Percentiles rank a stretch among this genome's conserved stretches.
phyloP scores from a whole-genome alignment of 1,140 invertebrate species.

The Drosophila nebulosa region DNA sequence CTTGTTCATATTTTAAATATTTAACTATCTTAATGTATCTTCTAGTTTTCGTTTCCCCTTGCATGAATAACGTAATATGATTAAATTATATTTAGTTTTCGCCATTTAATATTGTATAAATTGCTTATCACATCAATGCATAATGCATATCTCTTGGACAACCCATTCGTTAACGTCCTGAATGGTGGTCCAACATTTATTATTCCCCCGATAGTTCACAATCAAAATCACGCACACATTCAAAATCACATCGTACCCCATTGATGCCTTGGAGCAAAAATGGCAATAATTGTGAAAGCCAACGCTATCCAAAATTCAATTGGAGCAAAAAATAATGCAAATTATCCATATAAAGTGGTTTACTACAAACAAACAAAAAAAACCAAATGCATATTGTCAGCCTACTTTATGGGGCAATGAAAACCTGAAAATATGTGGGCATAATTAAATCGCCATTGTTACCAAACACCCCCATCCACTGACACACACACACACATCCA shows the following conservation, averaged over 20 bases:
- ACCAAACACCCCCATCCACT: not conserved
- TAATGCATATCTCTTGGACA: not conserved
- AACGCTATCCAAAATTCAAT: conserved; percentile 24
- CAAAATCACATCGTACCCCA: conserved; percentile 9
- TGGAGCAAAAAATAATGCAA: conserved; percentile 33
- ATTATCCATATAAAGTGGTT: conserved; percentile 10
- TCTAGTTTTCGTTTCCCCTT: not conserved
- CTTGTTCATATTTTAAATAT: too few relatives aligned
- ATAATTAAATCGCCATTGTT: conserved; percentile 52
- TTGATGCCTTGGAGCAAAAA: not conserved
- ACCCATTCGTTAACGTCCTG: not conserved
- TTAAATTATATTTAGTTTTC: not conserved
- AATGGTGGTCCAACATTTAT: not conserved
- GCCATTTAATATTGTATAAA: not conserved
- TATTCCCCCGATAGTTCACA: not conserved
- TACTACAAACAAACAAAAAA: conserved; percentile 5
- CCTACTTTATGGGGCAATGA: conserved; percentile 16
- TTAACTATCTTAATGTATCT: too few relatives aligned
- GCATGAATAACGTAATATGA: not conserved
- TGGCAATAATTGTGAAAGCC: not conserved
- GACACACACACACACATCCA: not conserved
- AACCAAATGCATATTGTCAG: conserved; percentile 1
- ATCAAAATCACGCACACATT: conserved; percentile 10
- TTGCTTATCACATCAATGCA: not conserved
- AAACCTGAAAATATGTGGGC: conserved; percentile 19